Evolutionary conservation across 2,888 invertebrate species (phyloP).

Genomic region (Dolomedes plantarius): DNA sequence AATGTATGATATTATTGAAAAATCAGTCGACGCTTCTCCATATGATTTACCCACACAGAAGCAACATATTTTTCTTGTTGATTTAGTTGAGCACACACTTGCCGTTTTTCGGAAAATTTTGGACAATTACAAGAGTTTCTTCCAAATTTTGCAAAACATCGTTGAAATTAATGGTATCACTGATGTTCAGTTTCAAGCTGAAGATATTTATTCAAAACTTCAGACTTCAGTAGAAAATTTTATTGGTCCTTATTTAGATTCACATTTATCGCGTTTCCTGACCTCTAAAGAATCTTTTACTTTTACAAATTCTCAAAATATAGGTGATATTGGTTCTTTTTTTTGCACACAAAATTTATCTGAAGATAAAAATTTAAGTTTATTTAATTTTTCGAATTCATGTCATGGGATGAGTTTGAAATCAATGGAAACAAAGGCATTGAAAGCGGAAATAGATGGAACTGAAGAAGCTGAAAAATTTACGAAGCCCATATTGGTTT

Average conservation of each 20-base stretch:
- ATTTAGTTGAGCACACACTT: constrained; percentile 26
- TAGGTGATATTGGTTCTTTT: not conserved
- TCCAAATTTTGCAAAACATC: constrained; percentile 17
- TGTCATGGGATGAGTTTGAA: not conserved
- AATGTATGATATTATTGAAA: constrained; percentile 34
- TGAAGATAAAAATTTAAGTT: not conserved
- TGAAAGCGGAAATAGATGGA: not conserved
- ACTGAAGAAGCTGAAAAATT: not conserved
- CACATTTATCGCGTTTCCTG: not conserved
- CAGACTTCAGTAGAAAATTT: constrained; percentile 42
- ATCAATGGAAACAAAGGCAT: not conserved
- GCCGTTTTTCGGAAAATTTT: constrained; percentile 39
- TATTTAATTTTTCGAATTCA: constrained; percentile 53
- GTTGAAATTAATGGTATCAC: not conserved
- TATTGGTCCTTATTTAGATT: constrained; percentile 24
- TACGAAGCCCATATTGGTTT: constrained; percentile 18
- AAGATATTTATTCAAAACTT: constrained; percentile 40
- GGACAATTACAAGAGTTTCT: constrained; percentile 27
- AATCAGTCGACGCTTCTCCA: constrained; percentile 3
- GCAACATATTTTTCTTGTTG: constrained; percentile 30
- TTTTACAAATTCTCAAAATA: not conserved
- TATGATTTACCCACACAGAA: constrained; percentile 32
- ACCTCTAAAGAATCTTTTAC: too few relatives aligned
- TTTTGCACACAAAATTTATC: constrained; percentile 13
- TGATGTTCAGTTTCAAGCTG: constrained; percentile 4